A percentile compares a stretch with the other conserved stretches of the same genome.
These are phyloP conservation scores for Tauraco hartlaubi DNA, from an alignment of 2,797 vertebrate genomes.

Conservation along the genomic window DNA sequence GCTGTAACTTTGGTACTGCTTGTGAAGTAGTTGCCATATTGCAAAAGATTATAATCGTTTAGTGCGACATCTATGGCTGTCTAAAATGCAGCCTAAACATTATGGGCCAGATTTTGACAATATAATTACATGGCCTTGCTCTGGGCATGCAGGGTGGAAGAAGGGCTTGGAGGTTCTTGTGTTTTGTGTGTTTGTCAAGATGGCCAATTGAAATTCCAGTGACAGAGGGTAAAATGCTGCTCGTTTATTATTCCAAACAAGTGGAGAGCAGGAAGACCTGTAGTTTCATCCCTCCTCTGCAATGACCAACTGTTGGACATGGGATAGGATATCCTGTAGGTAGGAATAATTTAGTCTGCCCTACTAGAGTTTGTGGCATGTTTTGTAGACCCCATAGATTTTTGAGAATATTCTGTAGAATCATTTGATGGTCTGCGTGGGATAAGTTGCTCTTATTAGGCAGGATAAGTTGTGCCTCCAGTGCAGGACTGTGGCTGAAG, in stretches of 20 bases:
- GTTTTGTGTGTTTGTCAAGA: background rate
- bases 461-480: background rate
- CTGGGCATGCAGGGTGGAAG: background rate
- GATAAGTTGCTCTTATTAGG: background rate
- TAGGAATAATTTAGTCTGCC: background rate
- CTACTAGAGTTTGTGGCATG: background rate
- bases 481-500: background rate
- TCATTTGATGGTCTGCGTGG: background rate
- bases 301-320: background rate
- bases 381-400: background rate
- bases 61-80: background rate
- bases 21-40: constrained; percentile 29
- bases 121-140: background rate
- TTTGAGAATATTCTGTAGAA: background rate
- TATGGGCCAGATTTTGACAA: constrained; percentile 10
- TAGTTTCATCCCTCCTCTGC: background rate
- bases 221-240: background rate
- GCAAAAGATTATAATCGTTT: constrained; percentile 28
- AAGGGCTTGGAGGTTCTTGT: background rate
- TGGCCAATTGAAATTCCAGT: background rate
- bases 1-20: constrained; percentile 37
- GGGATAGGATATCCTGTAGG: background rate
- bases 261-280: background rate
- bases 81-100: constrained; percentile 5
- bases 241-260: background rate